Conservation (phyloP, 2,113 vertebrate species). For the Ciconia boyciana region DNA sequence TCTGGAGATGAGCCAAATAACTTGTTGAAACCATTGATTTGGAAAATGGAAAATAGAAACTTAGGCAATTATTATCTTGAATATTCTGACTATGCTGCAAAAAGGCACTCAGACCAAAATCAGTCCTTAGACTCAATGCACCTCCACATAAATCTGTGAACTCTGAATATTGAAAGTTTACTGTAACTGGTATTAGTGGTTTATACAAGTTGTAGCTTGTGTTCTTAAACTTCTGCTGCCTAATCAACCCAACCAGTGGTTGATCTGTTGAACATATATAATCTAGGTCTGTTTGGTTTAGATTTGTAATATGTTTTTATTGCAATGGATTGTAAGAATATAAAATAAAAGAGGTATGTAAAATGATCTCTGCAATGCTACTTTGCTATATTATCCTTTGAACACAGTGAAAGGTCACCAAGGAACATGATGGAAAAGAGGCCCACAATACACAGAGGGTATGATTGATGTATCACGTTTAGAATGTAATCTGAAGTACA, state of each 20-base stretch:
- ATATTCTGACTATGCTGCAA: background rate
- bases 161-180: background rate
- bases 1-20: background rate
- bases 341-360: background rate
- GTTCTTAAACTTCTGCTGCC: background rate
- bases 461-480: background rate
- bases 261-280: background rate
- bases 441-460: background rate
- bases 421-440: constrained; percentile 17
- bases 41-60: background rate
- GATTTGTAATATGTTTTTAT: constrained; percentile 4
- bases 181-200: background rate
- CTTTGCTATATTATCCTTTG: constrained; percentile 30
- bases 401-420: constrained; percentile 25
- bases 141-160: background rate
- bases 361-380: background rate
- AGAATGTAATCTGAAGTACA: constrained; percentile 12
- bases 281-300: background rate
- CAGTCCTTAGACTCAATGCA: background rate
- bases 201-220: background rate
- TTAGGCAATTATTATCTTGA: background rate
- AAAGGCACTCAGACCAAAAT: background rate
- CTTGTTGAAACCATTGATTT: background rate
- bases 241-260: background rate
- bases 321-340: constrained; percentile 25